These are phyloP conservation scores for Archilochus colubris DNA, from an alignment of 2,113 vertebrate genomes.

Conservation along the genomic window DNA sequence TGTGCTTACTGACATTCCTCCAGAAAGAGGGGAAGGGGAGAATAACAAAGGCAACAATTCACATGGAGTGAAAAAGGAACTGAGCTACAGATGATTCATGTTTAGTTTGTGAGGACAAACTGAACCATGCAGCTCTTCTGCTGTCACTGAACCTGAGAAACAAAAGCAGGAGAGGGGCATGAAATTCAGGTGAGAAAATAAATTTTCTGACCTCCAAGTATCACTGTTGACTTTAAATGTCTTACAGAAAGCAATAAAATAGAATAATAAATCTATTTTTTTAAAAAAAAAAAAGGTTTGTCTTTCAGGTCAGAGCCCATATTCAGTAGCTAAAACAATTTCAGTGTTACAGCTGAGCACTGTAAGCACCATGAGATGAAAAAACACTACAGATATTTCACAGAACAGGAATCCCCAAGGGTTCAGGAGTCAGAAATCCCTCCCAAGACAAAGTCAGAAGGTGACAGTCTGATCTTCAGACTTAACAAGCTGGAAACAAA, in stretches of 20 bases:
- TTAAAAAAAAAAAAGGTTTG: background rate
- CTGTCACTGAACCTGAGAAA: background rate
- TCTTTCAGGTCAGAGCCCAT: background rate
- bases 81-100: fast-evolving
- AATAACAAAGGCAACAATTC: background rate
- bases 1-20: background rate
- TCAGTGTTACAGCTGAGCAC: fast-evolving
- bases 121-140: background rate
- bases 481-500: background rate
- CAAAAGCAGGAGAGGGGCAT: background rate
- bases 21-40: background rate
- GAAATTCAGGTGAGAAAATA: background rate
- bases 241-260: background rate
- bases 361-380: background rate
- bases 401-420: background rate
- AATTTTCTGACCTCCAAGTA: background rate
- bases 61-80: background rate
- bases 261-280: background rate
- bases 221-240: background rate
- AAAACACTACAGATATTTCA: background rate
- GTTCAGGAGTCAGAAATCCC: background rate
- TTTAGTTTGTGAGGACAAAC: background rate
- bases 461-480: background rate
- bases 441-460: background rate
- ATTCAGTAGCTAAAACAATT: background rate